phyloP scores from a whole-genome alignment of 37 sponge, comb jelly and placozoan genomes.

The Mnemiopsis leidyi region DNA sequence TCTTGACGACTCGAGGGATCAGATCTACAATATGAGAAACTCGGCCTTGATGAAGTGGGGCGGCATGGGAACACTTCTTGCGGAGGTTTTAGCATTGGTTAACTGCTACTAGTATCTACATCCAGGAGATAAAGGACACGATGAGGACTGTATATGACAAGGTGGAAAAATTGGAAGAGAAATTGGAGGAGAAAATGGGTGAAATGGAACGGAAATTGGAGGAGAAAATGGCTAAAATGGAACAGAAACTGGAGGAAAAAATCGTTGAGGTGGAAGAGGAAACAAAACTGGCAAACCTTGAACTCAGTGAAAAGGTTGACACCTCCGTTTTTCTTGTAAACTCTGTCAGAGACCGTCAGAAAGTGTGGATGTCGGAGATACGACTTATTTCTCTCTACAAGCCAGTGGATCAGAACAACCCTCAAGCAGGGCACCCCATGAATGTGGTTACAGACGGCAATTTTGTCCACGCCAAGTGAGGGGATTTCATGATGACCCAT shows the following conservation, averaged over 20 bases:
- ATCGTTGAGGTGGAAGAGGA: not conserved
- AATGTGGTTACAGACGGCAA: not conserved
- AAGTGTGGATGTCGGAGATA: not conserved
- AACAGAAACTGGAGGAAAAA: not conserved
- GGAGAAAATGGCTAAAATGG: not conserved
- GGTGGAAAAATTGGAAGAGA: not conserved
- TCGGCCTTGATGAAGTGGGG: not conserved
- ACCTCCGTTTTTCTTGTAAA: not conserved
- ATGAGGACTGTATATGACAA: not conserved
- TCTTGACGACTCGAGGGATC: too few relatives aligned
- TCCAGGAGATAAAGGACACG: not conserved
- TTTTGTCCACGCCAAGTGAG: not conserved
- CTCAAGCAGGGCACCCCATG: not conserved
- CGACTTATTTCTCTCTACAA: not conserved
- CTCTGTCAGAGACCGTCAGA: not conserved
- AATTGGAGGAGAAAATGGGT: not conserved
- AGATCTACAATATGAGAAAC: not conserved
- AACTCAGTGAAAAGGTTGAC: not conserved
- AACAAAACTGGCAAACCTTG: not conserved
- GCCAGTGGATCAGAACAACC: not conserved
- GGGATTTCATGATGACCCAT: not conserved
- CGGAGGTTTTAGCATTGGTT: not conserved
- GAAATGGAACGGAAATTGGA: not conserved
- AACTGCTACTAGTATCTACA: not conserved
- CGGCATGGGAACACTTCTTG: not conserved